Evolutionary conservation across 2,113 vertebrate species (phyloP).

Genomic region (Melanotaenia duboulayi): DNA sequence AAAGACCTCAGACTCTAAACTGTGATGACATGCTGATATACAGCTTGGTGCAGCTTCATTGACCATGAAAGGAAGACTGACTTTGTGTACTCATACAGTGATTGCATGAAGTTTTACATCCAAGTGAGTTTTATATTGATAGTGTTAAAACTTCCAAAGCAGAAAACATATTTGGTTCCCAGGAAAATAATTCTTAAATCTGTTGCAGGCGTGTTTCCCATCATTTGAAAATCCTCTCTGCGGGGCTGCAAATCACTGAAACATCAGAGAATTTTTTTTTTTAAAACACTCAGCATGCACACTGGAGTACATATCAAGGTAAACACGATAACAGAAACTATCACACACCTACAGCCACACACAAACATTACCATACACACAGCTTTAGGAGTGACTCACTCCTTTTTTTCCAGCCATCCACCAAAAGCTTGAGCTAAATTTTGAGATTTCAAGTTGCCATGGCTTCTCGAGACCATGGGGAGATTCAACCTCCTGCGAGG

Average conservation of each 20-base stretch:
- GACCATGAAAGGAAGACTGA: constrained; percentile 60
- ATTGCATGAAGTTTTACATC: constrained; percentile 64
- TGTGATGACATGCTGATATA: constrained; percentile 66
- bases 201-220: constrained; percentile 25
- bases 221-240: constrained; percentile 47
- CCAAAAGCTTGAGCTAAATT: constrained; percentile 25
- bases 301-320: constrained; percentile 27
- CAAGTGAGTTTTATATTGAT: constrained; percentile 55
- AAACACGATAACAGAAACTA: constrained; percentile 33
- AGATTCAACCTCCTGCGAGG: constrained; percentile 14
- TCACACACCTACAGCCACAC: not conserved
- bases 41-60: constrained; percentile 59
- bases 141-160: constrained; percentile 48
- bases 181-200: constrained; percentile 48
- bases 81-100: constrained; percentile 58
- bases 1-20: constrained; percentile 57
- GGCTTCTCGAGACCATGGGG: constrained; percentile 22
- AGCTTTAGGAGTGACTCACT: constrained; percentile 10
- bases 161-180: constrained; percentile 43
- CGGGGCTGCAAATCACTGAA: constrained; percentile 32
- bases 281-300: not conserved
- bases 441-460: constrained; percentile 34
- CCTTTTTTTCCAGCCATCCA: constrained; percentile 14
- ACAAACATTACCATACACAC: constrained; percentile 8
- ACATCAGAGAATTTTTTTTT: constrained; percentile 36